phyloP scores from a whole-genome alignment of 2,797 vertebrate genomes.

The Urophycis tenuis region DNA sequence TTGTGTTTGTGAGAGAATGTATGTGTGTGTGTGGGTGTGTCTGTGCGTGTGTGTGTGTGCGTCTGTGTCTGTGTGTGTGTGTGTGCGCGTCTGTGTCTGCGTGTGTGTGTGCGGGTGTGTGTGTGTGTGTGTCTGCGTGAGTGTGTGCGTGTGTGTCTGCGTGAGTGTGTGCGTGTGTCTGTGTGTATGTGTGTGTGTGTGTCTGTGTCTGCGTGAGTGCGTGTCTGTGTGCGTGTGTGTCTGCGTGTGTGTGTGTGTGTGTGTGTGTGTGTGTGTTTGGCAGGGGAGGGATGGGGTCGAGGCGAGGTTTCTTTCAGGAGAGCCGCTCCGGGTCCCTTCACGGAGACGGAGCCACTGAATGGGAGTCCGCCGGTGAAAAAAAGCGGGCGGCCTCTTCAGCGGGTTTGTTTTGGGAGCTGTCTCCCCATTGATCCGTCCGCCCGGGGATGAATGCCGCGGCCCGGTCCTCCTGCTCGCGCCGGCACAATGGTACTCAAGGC shows the following conservation, averaged over 20 bases:
- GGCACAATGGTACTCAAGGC: conserved; percentile 63
- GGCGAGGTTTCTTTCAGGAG: conserved; percentile 41
- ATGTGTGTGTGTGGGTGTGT: neutral
- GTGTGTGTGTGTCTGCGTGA: neutral
- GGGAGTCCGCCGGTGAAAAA: conserved; percentile 58
- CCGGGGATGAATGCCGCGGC: conserved; percentile 60
- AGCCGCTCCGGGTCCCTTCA: conserved; percentile 41
- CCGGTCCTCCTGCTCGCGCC: conserved; percentile 53
- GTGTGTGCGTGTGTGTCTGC: neutral
- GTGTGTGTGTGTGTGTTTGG: neutral
- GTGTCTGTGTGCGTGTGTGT: too few species aligned
- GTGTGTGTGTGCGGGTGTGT: neutral
- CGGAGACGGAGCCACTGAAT: conserved; percentile 61
- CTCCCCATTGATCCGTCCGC: conserved; percentile 70
- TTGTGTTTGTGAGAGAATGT: too few species aligned
- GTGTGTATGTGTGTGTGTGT: neutral
- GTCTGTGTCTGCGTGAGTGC: neutral
- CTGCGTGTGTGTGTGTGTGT: neutral
- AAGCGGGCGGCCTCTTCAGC: conserved; percentile 60
- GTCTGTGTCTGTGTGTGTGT: neutral
- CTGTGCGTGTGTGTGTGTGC: neutral
- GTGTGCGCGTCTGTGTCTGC: neutral
- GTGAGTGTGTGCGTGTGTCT: neutral
- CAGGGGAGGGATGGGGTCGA: conserved; percentile 17
- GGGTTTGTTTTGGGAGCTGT: conserved; percentile 74